Percentiles rank a stretch among this genome's conserved stretches.
These are phyloP conservation scores for Pristionchus entomophagus DNA, from an alignment of 2,888 invertebrate species.

Conservation along the genomic window DNA sequence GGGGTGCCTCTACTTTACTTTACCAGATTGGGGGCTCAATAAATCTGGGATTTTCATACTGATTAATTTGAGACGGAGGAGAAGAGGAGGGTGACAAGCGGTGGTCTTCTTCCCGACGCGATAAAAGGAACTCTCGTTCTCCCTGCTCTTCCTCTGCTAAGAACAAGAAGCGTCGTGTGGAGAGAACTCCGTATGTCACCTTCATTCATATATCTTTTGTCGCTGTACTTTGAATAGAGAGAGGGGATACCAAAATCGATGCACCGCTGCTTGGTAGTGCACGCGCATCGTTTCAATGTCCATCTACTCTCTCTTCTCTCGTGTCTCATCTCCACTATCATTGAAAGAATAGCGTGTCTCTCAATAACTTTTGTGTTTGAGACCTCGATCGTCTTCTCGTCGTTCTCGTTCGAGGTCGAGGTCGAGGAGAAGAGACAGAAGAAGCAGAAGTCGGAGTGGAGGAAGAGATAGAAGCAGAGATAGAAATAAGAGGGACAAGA, in stretches of 20 bases:
- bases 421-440: constrained; percentile 21
- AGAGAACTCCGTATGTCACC: constrained; percentile 26
- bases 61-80: background rate
- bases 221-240: constrained; percentile 5
- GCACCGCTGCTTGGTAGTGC: background rate
- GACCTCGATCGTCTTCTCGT: constrained; percentile 30
- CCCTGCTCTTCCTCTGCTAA: background rate
- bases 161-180: background rate
- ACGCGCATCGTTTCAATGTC: constrained; percentile 33
- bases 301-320: background rate
- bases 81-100: background rate
- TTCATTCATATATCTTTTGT: constrained; percentile 31
- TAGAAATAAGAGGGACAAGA: constrained; percentile 5
- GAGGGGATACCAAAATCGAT: constrained; percentile 27
- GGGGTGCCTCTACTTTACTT: no score
- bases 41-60: background rate
- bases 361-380: background rate
- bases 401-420: constrained; percentile 42
- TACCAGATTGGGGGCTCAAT: no score
- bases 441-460: constrained; percentile 46
- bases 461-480: constrained; percentile 27
- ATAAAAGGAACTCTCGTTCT: constrained; percentile 36
- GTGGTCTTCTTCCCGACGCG: constrained; percentile 23
- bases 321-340: constrained; percentile 1
- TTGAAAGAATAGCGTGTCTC: background rate